Evolutionary conservation across 2,113 vertebrate genomes (phyloP).

Genomic region (Pterocles gutturalis): DNA sequence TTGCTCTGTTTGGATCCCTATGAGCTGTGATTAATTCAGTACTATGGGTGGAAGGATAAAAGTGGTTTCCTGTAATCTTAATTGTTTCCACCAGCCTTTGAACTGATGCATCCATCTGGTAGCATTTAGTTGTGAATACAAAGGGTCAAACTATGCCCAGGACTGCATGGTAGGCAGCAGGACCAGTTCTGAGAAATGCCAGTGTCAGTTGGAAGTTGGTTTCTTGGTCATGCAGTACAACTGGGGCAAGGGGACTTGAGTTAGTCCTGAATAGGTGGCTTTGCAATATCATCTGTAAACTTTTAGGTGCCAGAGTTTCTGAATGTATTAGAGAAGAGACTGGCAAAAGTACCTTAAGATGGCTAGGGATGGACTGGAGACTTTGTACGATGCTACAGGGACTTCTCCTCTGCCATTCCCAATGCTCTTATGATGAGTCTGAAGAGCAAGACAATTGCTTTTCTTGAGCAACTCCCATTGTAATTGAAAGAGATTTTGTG

Average conservation of each 20-base stretch:
- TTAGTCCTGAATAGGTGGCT: background rate
- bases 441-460: background rate
- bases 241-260: background rate
- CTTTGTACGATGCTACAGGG: background rate
- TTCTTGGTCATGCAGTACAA: background rate
- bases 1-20: slow-evolving; percentile 54
- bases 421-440: background rate
- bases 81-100: slow-evolving; percentile 54
- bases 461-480: slow-evolving; percentile 22
- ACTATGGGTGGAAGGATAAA: slow-evolving; percentile 49
- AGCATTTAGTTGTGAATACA: slow-evolving; percentile 20
- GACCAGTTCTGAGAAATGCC: background rate
- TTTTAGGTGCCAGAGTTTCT: background rate
- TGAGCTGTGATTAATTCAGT: slow-evolving; percentile 61
- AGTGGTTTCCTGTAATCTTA: background rate
- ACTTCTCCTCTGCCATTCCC: background rate
- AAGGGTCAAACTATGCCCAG: background rate
- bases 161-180: background rate
- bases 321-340: background rate
- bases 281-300: background rate
- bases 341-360: background rate
- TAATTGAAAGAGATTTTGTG: background rate
- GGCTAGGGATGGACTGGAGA: background rate
- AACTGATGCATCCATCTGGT: slow-evolving; percentile 51
- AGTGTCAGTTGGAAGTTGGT: background rate